These are phyloP conservation scores for Campodea augens DNA, from an alignment of 1,140 invertebrate species.

Conservation along the genomic window DNA sequence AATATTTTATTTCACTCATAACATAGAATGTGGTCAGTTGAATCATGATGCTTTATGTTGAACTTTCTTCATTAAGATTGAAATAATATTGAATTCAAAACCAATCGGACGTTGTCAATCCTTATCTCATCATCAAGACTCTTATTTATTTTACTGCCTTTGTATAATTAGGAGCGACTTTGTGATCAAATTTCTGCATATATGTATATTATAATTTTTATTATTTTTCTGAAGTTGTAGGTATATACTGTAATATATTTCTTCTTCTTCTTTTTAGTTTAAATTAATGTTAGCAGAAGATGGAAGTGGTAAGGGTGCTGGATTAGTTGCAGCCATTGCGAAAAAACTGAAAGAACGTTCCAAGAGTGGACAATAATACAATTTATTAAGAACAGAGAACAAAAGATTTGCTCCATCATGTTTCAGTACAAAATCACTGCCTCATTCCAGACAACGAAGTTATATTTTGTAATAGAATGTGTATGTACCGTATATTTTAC, in stretches of 20 bases:
- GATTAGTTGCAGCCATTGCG: conserved; percentile 48
- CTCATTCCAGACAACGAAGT: too few species aligned
- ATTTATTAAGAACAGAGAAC: too few species aligned
- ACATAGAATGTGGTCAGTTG: not conserved
- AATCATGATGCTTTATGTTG: not conserved
- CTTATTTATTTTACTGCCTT: not conserved
- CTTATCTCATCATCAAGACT: too few species aligned
- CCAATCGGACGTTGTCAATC: too few species aligned
- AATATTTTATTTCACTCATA: not conserved
- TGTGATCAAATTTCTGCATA: conserved; percentile 4
- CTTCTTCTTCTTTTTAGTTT: conserved; percentile 31
- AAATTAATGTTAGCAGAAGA: conserved; percentile 49
- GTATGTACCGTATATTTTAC: too few species aligned
- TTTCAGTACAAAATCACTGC: too few species aligned
- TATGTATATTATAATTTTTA: conserved; percentile 6
- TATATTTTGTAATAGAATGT: too few species aligned
- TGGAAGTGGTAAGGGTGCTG: conserved; percentile 62
- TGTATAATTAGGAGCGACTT: not conserved
- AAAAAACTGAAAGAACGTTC: conserved; percentile 22
- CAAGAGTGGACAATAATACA: too few species aligned
- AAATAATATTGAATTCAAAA: not conserved
- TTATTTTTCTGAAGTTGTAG: conserved; percentile 1
- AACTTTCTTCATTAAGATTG: not conserved
- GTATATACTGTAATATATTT: conserved; percentile 1
- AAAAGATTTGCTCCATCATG: too few species aligned